Conservation (phyloP, 2,888 invertebrate species). For the Syritta pipiens region DNA sequence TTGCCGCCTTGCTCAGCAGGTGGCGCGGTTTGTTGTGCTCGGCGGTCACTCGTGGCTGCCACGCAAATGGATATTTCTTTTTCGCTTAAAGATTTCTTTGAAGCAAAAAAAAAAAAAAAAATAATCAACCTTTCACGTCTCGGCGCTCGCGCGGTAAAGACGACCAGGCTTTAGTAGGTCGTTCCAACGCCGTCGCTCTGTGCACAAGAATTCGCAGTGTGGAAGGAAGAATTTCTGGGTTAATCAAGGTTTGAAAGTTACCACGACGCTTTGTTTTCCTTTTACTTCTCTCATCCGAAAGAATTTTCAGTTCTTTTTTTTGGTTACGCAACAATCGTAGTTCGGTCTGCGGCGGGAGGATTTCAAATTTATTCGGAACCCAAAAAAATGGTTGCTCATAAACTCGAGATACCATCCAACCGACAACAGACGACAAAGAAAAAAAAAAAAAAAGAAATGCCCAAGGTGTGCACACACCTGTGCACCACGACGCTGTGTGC, state of each 20-base stretch:
- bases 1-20: conserved; percentile 10
- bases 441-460: conserved; percentile 13
- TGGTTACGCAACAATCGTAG: conserved; percentile 54
- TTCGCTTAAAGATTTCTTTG: conserved; percentile 51
- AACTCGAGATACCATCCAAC: conserved; percentile 24
- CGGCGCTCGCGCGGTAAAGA: conserved; percentile 27
- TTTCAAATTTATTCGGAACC: conserved; percentile 54
- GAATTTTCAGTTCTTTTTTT: conserved; percentile 27
- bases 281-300: conserved; percentile 43
- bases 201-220: conserved; percentile 47
- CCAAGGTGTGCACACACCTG: conserved; percentile 58
- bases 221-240: conserved; percentile 64
- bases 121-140: conserved; percentile 64
- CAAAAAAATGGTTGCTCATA: background rate
- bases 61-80: conserved; percentile 60
- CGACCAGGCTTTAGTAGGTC: conserved; percentile 65
- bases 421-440: background rate
- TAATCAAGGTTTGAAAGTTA: conserved; percentile 68
- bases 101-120: conserved; percentile 13
- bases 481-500: conserved; percentile 37
- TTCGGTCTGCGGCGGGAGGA: background rate
- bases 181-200: background rate
- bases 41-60: conserved; percentile 18
- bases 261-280: conserved; percentile 36
- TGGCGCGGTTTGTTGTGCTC: too few species aligned